Conservation (phyloP, 2,888 invertebrate genomes). For the Pristionchus fissidentatus region DNA sequence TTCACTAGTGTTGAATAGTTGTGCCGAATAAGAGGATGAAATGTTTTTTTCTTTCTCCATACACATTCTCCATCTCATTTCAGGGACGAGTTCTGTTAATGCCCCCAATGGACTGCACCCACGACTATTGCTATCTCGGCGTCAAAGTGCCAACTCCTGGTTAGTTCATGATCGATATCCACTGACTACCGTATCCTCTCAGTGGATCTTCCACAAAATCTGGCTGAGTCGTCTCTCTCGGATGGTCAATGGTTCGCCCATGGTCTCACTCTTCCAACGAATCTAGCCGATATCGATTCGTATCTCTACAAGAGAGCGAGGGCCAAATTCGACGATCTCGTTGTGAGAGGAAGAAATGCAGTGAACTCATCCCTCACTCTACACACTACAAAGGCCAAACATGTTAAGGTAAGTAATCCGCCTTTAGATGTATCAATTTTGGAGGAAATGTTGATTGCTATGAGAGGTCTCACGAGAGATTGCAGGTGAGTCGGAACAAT, state of each 20-base stretch:
- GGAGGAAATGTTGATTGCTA: no score
- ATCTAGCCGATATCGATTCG: constrained; percentile 83
- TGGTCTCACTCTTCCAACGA: constrained; percentile 82
- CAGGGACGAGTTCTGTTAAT: constrained; percentile 84
- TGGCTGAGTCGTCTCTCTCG: constrained; percentile 69
- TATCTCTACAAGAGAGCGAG: constrained; percentile 80
- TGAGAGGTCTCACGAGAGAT: no score
- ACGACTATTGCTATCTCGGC: constrained; percentile 83
- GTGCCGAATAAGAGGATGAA: no score
- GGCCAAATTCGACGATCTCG: constrained; percentile 78
- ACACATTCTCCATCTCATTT: constrained; percentile 77
- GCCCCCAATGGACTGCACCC: constrained; percentile 77
- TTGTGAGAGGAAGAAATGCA: constrained; percentile 68
- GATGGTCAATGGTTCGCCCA: constrained; percentile 83
- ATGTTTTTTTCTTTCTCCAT: no score
- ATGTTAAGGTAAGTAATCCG: constrained; percentile 77
- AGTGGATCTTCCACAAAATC: constrained; percentile 39
- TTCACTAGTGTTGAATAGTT: no score
- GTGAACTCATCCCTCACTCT: constrained; percentile 84
- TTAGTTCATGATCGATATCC: constrained; percentile 71
- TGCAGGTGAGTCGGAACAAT: no score
- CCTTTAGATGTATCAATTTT: no score
- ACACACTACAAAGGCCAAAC: constrained; percentile 84
- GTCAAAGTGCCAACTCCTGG: constrained; percentile 82
- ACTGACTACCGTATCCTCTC: background rate